Base-by-base conservation (phyloP, 2,888 invertebrate species). In the Metacarcinus magister region DNA sequence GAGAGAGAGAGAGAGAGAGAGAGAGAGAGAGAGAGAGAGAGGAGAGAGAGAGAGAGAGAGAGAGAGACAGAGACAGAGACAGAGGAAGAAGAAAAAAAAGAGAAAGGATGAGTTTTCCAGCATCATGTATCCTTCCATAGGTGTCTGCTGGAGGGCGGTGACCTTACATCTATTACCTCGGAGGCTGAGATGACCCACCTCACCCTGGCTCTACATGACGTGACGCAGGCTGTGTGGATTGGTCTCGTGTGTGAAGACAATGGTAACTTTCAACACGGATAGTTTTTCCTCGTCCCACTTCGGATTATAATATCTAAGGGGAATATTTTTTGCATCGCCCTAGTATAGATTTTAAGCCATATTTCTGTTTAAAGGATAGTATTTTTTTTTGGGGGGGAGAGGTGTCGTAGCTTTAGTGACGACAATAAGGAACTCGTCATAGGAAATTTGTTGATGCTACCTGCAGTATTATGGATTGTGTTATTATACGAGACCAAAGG, bases 1-100 rank as follows among this genome's bases (percentile, higher is more conserved):
- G 82, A 87, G 28, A 87, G 82, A 87, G 28, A 87, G 82, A 87
- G 28, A 87, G 82, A 75, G 67, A 75, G 67, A 75, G 67, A 75
- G 67, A 75, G 67, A 75, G 67, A 75, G 67, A 75, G 67, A n/a
- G 67, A n/a, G 67, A 23, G 75, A n/a, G 28, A 23, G 75, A 16
- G 54, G 54, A 54, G 54, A 54, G 54, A 54, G 54, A 54, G 54
- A 54, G 54, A 54, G 54, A 54, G 54, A 54, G 54, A 54, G 54
- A 82, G 82, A 67, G 67, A 75, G 67, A n/a, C n/a, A n/a, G 67
- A 23, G 75, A 67, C 23, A 67, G 67, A 75, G 67, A n/a, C n/a
- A n/a, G 67, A 23, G 75, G 10, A 10, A 23, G 75, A 82, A 8
- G 0, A 0, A 32, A 28, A 7, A 0, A 67, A 8, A 82, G 75